A percentile compares a stretch with the other conserved stretches of the same genome.
These are phyloP conservation scores for Chromoteleia sp. DNA, from an alignment of 2,888 invertebrate species.

Conservation along the genomic window DNA sequence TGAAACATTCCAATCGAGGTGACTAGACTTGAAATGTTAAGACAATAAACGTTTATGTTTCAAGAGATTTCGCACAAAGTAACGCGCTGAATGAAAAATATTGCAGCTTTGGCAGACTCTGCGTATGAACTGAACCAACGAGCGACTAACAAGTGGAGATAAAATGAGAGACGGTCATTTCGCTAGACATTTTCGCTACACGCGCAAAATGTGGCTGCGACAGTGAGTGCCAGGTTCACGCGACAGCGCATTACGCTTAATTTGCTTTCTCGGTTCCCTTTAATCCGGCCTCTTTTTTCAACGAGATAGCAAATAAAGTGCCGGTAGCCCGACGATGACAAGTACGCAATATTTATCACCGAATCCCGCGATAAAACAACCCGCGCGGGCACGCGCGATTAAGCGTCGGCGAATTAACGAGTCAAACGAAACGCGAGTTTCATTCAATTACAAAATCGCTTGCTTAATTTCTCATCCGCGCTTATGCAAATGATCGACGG, in stretches of 20 bases:
- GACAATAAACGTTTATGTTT: slow-evolving; percentile 15
- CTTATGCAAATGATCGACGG: slow-evolving; percentile 52
- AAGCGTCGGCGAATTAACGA: slow-evolving; percentile 25
- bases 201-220: slow-evolving; percentile 61
- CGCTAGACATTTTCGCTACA: slow-evolving; percentile 63
- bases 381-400: slow-evolving; percentile 22
- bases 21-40: background rate
- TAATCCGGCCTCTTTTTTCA: slow-evolving; percentile 53
- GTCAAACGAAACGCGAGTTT: slow-evolving; percentile 27
- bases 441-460: slow-evolving; percentile 57
- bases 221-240: slow-evolving; percentile 52
- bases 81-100: slow-evolving; percentile 52
- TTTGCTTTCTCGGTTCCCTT: slow-evolving; percentile 62
- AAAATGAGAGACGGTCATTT: slow-evolving; percentile 67
- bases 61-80: slow-evolving; percentile 39
- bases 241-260: slow-evolving; percentile 62
- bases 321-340: slow-evolving; percentile 36
- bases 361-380: slow-evolving; percentile 12
- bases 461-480: slow-evolving; percentile 43
- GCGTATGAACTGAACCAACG: slow-evolving; percentile 48
- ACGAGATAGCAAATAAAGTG: slow-evolving; percentile 57
- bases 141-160: slow-evolving; percentile 65
- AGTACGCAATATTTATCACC: slow-evolving; percentile 52
- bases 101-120: slow-evolving; percentile 40
- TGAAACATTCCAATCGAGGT: no score